A percentile compares a stretch with the other conserved stretches of the same genome.
phyloP scores from a whole-genome alignment of 1,140 invertebrate species.

The Ostrea denselamellosa region DNA sequence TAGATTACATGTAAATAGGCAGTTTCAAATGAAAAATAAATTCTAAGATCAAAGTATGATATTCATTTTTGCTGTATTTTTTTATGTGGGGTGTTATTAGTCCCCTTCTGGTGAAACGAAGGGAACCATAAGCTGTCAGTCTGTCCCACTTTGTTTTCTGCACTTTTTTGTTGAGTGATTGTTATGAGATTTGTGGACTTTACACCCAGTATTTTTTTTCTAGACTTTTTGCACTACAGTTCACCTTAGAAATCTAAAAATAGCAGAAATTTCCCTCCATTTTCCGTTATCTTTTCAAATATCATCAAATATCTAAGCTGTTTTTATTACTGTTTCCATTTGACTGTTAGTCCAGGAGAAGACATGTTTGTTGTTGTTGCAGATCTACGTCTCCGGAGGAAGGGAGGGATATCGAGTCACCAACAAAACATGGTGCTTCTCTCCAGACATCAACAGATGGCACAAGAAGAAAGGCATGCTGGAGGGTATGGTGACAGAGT shows the following conservation, averaged over 20 bases:
- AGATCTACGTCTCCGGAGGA: conserved; percentile 66
- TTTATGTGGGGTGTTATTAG: too few species aligned
- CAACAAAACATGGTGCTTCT: conserved; percentile 61
- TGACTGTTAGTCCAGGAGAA: background rate
- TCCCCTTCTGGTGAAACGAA: too few species aligned
- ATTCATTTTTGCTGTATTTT: too few species aligned
- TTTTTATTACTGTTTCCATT: too few species aligned
- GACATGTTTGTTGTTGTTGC: background rate
- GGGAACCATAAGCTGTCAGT: too few species aligned
- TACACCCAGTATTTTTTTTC: background rate
- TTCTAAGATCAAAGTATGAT: too few species aligned
- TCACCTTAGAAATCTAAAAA: background rate
- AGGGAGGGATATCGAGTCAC: conserved; percentile 41
- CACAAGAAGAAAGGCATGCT: conserved; percentile 52
- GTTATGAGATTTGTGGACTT: background rate
- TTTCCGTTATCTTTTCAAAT: background rate
- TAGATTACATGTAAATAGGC: too few species aligned
- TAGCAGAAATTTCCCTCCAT: background rate
- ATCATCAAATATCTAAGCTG: background rate
- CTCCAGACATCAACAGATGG: conserved; percentile 60
- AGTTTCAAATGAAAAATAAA: too few species aligned
- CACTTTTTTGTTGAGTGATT: background rate
- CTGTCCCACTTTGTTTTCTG: background rate
- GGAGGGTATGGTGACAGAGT: conserved; percentile 36
- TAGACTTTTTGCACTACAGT: background rate